A percentile compares a stretch with the other conserved stretches of the same genome.
Evolutionary conservation across 2,888 invertebrate genomes (phyloP).

Genomic region (Monoplex corrugatus): DNA sequence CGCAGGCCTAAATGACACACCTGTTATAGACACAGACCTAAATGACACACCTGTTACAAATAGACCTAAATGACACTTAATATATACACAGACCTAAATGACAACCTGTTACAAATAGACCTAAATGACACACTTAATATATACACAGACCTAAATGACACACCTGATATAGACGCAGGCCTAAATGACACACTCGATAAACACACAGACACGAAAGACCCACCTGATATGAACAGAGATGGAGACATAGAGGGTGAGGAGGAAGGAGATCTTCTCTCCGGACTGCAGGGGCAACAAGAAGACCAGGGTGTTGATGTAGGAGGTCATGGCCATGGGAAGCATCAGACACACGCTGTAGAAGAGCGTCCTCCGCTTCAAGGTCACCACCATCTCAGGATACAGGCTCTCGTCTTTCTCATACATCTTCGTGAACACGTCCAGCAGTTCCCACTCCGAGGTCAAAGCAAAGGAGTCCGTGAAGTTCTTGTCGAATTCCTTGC

Average conservation of each 20-base stretch:
- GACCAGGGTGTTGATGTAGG: slow-evolving; percentile 45
- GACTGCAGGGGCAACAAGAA: slow-evolving; percentile 45
- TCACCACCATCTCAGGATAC: not conserved
- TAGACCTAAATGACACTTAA: too few relatives aligned
- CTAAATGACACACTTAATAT: too few relatives aligned
- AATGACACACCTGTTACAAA: too few relatives aligned
- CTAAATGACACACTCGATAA: too few relatives aligned
- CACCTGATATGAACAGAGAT: slow-evolving; percentile 40
- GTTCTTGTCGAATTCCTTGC: not conserved
- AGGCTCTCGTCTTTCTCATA: not conserved
- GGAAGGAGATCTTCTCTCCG: slow-evolving; percentile 52
- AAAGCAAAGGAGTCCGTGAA: not conserved
- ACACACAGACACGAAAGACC: too few relatives aligned
- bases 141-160: too few relatives aligned
- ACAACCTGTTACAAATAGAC: too few relatives aligned
- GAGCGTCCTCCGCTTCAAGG: slow-evolving; percentile 8
- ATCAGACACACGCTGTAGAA: slow-evolving; percentile 46
- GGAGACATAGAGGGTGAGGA: slow-evolving; percentile 49
- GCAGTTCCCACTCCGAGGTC: not conserved
- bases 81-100: too few relatives aligned
- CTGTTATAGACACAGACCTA: too few relatives aligned
- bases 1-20: too few relatives aligned
- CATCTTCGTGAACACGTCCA: not conserved
- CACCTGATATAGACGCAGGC: too few relatives aligned
- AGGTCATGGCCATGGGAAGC: slow-evolving; percentile 39